Base-by-base conservation (phyloP, 1,140 invertebrate genomes). In the Sitobion miscanthi region DNA sequence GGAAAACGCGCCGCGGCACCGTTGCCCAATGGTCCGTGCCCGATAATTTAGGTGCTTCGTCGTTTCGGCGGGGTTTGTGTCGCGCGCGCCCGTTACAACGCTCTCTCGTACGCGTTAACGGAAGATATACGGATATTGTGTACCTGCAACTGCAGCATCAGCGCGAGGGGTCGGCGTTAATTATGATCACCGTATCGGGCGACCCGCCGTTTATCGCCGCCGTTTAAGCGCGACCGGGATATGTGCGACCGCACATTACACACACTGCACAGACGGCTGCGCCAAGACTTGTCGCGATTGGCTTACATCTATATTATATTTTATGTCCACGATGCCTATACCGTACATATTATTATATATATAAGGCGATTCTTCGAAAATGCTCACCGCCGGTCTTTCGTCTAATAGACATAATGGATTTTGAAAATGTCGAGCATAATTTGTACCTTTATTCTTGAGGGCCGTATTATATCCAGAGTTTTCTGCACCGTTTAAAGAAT, bases 1-100 rank as follows among this genome's bases (percentile, higher is more conserved):
- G 57, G 45, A 49, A 82, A 77, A 35, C 47, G 0, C 90, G 25
- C 62, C 30, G 14, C 57, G 42, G 42, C 23, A 5, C 57, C 49
- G 25, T 91, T 82, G 90, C 69, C n/a, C 57, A 91, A 91, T 91
- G 90, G 90, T 35, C 62, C 21, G 69, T 91, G 62, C 42, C 45
- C 54, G n/a, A 90, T 90, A 62, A 82, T 82, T 91, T 91, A 82
- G 42, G 45, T 35, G 85, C 42, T 23, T 7, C 82, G 35, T 30
- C 9, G 57, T 62, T 69, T n/a, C 62, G 62, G 30, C 30, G 62
- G 62, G 62, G 30, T 69, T 30, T n/a, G 62, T 69, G 62, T 69
- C 62, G 62, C 38, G 25, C 42, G 25, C 45, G 45, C 25, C 85
- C 85, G 85, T 49, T 86, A 86, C 23, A n/a, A 20, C 38, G 42